Evolutionary conservation across 2,113 vertebrate species (phyloP).

Genomic region (Peromyscus leucopus): DNA sequence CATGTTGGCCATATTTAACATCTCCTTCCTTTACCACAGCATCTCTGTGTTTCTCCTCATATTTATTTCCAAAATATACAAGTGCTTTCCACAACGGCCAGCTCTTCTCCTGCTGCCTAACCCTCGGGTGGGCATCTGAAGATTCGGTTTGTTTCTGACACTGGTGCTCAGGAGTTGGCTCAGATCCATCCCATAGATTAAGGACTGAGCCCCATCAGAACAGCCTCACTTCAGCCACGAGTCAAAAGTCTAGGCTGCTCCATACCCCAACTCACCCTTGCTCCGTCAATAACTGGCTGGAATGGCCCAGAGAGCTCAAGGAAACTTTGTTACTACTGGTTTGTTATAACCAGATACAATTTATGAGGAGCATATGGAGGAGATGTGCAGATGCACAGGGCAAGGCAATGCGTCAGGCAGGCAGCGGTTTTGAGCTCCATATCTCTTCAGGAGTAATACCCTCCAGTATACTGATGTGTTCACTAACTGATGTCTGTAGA

Average conservation of each 20-base stretch:
- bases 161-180: not conserved
- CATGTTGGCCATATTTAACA: not conserved
- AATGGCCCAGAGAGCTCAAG: not conserved
- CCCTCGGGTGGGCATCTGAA: too few relatives aligned
- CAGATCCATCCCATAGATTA: not conserved
- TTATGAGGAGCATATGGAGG: not conserved
- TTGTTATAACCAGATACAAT: not conserved
- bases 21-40: not conserved
- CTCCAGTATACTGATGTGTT: too few relatives aligned
- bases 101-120: not conserved
- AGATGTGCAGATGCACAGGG: not conserved
- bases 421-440: accelerated
- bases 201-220: not conserved
- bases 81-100: not conserved
- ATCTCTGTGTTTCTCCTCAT: not conserved
- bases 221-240: too few relatives aligned
- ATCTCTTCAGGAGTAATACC: too few relatives aligned
- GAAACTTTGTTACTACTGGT: not conserved
- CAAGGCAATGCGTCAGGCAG: not conserved
- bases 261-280: not conserved
- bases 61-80: not conserved
- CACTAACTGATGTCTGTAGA: not conserved
- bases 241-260: not conserved
- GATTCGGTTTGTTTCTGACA: not conserved
- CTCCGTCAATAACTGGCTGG: not conserved